Base-by-base conservation (phyloP, 2,113 vertebrate genomes). In the Nymphicus hollandicus region DNA sequence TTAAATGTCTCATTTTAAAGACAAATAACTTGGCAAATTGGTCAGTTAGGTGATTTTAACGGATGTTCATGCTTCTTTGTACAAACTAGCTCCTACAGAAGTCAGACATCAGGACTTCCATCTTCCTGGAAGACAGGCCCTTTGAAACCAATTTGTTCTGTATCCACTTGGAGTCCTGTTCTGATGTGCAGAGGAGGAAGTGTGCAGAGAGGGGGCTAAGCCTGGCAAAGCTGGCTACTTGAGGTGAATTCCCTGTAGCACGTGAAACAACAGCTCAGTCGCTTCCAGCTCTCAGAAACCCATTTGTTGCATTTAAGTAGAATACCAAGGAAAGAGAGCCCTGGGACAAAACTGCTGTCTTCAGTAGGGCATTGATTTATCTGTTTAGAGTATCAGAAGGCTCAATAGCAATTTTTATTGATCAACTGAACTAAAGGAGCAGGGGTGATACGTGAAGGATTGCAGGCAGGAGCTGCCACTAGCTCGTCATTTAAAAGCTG, bases 1-100 rank as follows among this genome's bases (percentile, higher is more conserved):
- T 83, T 85, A 78, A 85, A 52, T 35, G 10, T 65, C 70, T 95
- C 33, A n/a, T 65, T 78, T 78, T 89, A 68, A 93, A 95, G 68
- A 94, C 31, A 79, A 80, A 22, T 73, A 78, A 47, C 47, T 76
- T 69, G 89, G 56, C 37, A 68, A 28, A 83, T 91, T n/a, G 60
- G 72, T 83, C n/a, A 76, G 29, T 80, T 69, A 39, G 23, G 13
- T 71, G 74, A 66, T 87, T 80, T 83, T 83, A 80, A 60, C 37
- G 81, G 47, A 17, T 37, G 17, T 84, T 82, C 44, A 95, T 3
- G 2, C 70, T 37, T 60, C 88, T 90, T 83, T 92, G 68, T 69
- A 61, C 55, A 72, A 46, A 33, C 56, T n/a, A 74, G 33, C 22
- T 78, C 71, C 1, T 19, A 8, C 20, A 20, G 43, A 50, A 90